Conservation (phyloP, 1,140 invertebrate genomes). For the Centruroides sculpturatus region DNA sequence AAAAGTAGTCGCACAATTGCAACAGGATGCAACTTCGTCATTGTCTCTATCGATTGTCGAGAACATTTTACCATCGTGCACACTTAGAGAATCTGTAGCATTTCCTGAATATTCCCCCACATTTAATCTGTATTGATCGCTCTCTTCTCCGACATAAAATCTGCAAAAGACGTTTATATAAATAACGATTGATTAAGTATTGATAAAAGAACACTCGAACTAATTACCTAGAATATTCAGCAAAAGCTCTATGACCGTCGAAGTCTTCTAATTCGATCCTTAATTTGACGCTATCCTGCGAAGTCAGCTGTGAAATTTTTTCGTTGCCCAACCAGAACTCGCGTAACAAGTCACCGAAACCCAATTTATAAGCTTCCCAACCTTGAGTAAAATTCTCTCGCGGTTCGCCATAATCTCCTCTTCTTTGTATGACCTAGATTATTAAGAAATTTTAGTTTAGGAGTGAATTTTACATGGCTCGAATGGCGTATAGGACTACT, state of each 20-base stretch:
- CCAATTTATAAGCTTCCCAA: conserved; percentile 34
- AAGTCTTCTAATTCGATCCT: conserved; percentile 48
- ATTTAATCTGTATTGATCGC: conserved; percentile 44
- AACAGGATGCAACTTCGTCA: conserved; percentile 47
- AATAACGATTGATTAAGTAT: too few species aligned
- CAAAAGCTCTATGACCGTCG: conserved; percentile 31
- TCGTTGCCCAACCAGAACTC: conserved; percentile 38
- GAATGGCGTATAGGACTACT: conserved; percentile 31
- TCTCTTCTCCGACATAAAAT: conserved; percentile 44
- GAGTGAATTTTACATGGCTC: too few species aligned
- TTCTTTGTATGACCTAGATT: conserved; percentile 23
- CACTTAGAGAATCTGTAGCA: conserved; percentile 48
- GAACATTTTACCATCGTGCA: conserved; percentile 54
- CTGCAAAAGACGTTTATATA: not conserved
- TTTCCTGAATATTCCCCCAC: conserved; percentile 44
- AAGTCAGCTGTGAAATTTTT: conserved; percentile 30
- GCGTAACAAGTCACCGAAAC: conserved; percentile 31
- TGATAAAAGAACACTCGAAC: too few species aligned
- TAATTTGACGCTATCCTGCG: conserved; percentile 37
- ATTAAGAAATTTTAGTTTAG: not conserved
- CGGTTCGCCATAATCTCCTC: conserved; percentile 22
- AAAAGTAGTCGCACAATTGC: conserved; percentile 45
- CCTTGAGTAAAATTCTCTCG: conserved; percentile 30
- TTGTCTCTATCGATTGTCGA: conserved; percentile 55
- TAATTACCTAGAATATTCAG: conserved; percentile 41